These are phyloP conservation scores for Papilio glaucus DNA, from an alignment of 1,140 invertebrate genomes.

Conservation along the genomic window DNA sequence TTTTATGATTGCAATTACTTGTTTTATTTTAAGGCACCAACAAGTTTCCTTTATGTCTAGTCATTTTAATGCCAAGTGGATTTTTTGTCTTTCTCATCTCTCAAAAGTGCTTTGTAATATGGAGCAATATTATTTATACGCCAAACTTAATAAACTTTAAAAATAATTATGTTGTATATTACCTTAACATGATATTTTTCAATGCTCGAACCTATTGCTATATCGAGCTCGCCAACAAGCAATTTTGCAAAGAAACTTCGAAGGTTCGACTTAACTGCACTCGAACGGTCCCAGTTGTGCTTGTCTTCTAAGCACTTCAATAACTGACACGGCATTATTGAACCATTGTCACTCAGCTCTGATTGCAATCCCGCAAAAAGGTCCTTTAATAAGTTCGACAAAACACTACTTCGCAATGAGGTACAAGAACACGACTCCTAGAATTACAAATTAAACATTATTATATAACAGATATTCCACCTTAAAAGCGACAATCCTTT, in stretches of 20 bases:
- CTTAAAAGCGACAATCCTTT: too few relatives aligned
- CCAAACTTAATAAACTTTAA: too few relatives aligned
- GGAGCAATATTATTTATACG: too few relatives aligned
- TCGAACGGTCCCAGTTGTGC: conserved; percentile 68
- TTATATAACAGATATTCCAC: background rate
- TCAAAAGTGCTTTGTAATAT: too few relatives aligned
- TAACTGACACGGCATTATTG: conserved; percentile 69
- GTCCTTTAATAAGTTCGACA: conserved; percentile 65
- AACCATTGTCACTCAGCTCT: conserved; percentile 54
- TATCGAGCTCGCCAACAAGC: conserved; percentile 68
- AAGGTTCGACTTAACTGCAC: conserved; percentile 60
- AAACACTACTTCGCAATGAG: conserved; percentile 59
- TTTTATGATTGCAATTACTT: too few relatives aligned
- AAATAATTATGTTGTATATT: conserved; percentile 27
- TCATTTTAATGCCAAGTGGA: too few relatives aligned
- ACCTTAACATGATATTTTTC: conserved; percentile 76
- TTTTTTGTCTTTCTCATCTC: too few relatives aligned
- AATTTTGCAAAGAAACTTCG: conserved; percentile 64
- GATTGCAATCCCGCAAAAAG: conserved; percentile 66
- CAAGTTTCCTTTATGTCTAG: too few relatives aligned
- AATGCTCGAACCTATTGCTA: conserved; percentile 72
- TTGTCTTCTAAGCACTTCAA: conserved; percentile 73
- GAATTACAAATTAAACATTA: conserved; percentile 32
- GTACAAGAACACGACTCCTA: conserved; percentile 73
- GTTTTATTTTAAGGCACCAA: too few relatives aligned